A percentile compares a stretch with the other conserved stretches of the same genome.
phyloP scores from a whole-genome alignment of 2,888 invertebrate species.

The Cataglyphis rosenhaueri region DNA sequence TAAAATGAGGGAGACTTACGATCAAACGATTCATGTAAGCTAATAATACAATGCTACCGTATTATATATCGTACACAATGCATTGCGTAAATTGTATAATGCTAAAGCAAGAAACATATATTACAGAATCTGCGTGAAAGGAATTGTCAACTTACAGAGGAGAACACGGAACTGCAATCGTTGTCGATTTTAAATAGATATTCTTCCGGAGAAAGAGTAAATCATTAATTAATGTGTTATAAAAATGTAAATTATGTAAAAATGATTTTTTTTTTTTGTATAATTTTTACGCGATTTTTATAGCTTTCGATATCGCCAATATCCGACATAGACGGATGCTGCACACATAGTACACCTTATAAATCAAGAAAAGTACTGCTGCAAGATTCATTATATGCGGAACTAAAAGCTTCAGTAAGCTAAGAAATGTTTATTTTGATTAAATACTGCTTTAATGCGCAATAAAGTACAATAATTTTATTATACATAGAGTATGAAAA shows the following conservation, averaged over 20 bases:
- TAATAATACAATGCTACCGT: background rate
- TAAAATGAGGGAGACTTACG: conserved; percentile 6
- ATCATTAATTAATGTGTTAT: conserved; percentile 9
- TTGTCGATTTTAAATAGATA: background rate
- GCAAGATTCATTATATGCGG: conserved; percentile 43
- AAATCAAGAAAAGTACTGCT: background rate
- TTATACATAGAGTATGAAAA: background rate
- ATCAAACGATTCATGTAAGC: conserved; percentile 27
- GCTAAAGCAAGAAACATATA: background rate
- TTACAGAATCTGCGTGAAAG: conserved; percentile 28
- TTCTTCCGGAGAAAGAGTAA: conserved; percentile 17
- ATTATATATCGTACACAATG: background rate
- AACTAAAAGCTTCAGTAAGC: conserved; percentile 44
- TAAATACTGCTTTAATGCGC: background rate
- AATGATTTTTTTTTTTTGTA: background rate
- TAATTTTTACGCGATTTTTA: background rate
- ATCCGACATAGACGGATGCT: background rate
- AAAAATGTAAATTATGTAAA: background rate
- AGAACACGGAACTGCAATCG: conserved; percentile 31
- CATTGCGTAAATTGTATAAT: conserved; percentile 1
- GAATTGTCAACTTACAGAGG: conserved; percentile 12
- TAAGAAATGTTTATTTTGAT: background rate
- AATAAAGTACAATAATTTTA: background rate
- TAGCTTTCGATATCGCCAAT: conserved; percentile 16
- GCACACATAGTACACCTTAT: conserved; percentile 30